A percentile compares a stretch with the other conserved stretches of the same genome.
Conservation (phyloP, 2,797 vertebrate species). For the Bradypodion pumilum region DNA sequence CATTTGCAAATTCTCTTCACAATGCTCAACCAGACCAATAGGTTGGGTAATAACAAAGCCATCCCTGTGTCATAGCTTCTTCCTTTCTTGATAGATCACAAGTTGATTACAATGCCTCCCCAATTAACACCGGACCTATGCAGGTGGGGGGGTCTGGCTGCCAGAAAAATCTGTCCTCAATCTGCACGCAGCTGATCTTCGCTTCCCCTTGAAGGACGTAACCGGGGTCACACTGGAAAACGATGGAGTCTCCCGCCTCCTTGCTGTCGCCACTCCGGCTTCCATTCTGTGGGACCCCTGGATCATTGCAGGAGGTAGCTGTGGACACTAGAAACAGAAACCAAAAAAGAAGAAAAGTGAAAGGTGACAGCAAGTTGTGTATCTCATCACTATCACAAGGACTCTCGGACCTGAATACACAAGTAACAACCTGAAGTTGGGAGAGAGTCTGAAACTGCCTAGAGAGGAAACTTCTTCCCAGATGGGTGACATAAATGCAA, state of each 20-base stretch:
- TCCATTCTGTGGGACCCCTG: constrained; percentile 93
- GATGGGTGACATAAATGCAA: no score
- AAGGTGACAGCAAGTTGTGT: fast-evolving
- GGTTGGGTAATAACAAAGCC: background rate
- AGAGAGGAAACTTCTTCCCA: no score
- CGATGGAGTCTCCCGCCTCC: constrained; percentile 90
- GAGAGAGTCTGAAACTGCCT: no score
- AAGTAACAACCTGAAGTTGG: background rate
- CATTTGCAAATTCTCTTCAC: no score
- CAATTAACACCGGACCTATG: constrained; percentile 71
- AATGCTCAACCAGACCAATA: background rate
- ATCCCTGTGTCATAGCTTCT: background rate
- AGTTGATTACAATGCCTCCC: no score
- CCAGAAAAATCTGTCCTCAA: constrained; percentile 98
- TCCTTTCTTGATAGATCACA: no score
- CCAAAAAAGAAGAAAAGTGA: constrained; percentile 11
- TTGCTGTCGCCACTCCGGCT: constrained; percentile 92
- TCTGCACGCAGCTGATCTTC: constrained; percentile 93
- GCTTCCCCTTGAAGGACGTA: constrained; percentile 90
- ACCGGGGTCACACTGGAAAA: constrained; percentile 95
- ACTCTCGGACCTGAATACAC: background rate
- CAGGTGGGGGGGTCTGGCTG: constrained; percentile 95
- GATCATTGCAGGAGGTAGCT: constrained; percentile 96
- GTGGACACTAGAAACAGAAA: constrained; percentile 83
- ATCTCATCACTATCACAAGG: background rate